phyloP scores from a whole-genome alignment of 2,797 vertebrate species.

The Melanotaenia nigrans region DNA sequence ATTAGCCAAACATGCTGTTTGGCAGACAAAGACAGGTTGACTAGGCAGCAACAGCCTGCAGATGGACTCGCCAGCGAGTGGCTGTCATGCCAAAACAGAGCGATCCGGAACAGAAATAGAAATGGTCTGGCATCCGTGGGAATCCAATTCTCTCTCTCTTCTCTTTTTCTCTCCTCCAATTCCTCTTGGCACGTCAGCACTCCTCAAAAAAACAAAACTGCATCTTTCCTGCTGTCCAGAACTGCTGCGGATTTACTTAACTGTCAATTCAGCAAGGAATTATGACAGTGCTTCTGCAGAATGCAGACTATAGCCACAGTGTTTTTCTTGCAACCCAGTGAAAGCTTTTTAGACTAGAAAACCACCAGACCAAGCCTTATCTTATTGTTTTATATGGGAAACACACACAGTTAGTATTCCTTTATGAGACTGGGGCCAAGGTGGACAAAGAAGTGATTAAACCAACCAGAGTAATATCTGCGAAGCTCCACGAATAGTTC shows the following conservation, averaged over 20 bases:
- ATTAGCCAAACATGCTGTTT: constrained; percentile 65
- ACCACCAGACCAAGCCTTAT: not conserved
- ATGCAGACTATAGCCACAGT: not conserved
- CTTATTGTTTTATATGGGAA: constrained; percentile 8
- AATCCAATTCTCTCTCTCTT: constrained; percentile 43
- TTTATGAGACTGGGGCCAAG: not conserved
- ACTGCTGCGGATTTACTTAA: constrained; percentile 34
- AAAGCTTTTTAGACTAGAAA: constrained; percentile 6
- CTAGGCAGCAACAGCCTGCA: constrained; percentile 71
- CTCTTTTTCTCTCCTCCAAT: constrained; percentile 21
- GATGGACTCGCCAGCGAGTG: constrained; percentile 51
- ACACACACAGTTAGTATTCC: not conserved
- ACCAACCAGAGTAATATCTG: constrained; percentile 85
- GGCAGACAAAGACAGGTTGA: constrained; percentile 64
- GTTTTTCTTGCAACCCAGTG: not conserved
- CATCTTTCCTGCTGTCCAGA: constrained; percentile 24
- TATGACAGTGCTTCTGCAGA: constrained; percentile 5
- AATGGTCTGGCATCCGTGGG: constrained; percentile 63
- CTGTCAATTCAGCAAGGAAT: constrained; percentile 11
- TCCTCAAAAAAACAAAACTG: constrained; percentile 35
- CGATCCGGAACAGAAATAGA: constrained; percentile 64
- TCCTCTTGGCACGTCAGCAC: constrained; percentile 29
- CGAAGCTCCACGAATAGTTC: constrained; percentile 89
- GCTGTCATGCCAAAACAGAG: constrained; percentile 59
- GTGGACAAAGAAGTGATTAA: constrained; percentile 7